Conservation (phyloP, 2,113 vertebrate species). For the Jacana jacana region DNA sequence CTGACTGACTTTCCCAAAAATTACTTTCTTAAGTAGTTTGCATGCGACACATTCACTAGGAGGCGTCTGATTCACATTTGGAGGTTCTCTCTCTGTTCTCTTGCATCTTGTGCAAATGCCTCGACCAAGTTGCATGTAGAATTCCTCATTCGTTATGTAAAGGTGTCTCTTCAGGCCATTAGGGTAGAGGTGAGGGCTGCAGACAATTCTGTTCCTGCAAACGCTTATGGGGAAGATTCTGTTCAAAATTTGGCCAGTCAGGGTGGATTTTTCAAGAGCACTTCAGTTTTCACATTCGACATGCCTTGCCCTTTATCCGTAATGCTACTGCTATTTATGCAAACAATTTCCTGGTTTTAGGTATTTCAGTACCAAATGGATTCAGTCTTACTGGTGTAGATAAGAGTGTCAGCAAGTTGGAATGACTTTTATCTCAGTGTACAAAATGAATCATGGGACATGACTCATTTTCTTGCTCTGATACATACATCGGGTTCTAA, state of each 20-base stretch:
- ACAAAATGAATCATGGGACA: neutral
- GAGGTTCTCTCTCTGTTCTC: neutral
- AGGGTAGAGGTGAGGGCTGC: neutral
- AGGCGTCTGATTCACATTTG: neutral
- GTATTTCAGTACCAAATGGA: neutral
- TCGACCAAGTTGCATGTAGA: neutral
- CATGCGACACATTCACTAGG: neutral
- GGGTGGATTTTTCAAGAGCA: neutral
- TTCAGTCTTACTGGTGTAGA: neutral
- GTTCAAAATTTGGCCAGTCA: fast-evolving
- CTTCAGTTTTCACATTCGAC: neutral
- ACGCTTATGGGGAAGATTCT: neutral
- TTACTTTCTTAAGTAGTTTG: neutral
- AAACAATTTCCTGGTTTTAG: neutral
- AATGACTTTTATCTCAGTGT: neutral
- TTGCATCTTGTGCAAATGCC: neutral
- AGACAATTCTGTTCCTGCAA: neutral
- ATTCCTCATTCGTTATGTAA: neutral
- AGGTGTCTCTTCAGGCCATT: neutral
- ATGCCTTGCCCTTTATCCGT: neutral
- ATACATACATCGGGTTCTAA: neutral
- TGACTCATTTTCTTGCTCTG: neutral
- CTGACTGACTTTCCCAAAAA: neutral
- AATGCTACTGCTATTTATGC: neutral
- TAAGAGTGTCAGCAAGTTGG: neutral